Evolutionary conservation across 2,113 vertebrate genomes (phyloP).

Genomic region (Podiceps cristatus): DNA sequence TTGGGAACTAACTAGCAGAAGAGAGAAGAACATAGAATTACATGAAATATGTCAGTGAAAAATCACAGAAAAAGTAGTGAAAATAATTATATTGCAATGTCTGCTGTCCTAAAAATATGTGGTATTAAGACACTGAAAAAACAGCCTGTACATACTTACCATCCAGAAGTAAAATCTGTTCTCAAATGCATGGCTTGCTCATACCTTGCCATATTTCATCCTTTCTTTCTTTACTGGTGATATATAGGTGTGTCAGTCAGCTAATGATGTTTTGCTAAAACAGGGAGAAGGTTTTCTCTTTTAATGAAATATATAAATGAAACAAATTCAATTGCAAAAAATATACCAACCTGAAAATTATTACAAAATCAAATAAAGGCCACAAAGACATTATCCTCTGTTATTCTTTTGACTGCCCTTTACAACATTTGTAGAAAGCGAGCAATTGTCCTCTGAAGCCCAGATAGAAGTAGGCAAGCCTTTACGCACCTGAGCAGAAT

Average conservation of each 20-base stretch:
- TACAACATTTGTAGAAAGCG: neutral
- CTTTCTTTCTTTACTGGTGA: neutral
- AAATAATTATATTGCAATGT: neutral
- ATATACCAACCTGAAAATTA: neutral
- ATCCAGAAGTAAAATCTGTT: neutral
- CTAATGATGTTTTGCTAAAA: neutral
- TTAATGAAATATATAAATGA: neutral
- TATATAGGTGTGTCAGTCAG: neutral
- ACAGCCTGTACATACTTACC: neutral
- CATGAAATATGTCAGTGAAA: neutral
- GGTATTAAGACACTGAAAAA: neutral
- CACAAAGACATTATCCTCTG: neutral
- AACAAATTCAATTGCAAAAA: neutral
- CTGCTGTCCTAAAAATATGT: neutral
- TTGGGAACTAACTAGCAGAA: neutral
- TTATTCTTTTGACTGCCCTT: neutral
- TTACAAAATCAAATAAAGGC: neutral
- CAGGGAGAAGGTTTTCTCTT: neutral
- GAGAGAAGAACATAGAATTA: neutral
- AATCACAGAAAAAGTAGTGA: neutral
- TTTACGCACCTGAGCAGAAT: neutral
- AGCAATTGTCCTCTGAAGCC: neutral
- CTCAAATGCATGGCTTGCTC: neutral
- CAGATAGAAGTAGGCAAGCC: neutral
- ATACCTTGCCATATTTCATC: neutral